Evolutionary conservation across 2,888 invertebrate genomes (phyloP).

Genomic region (Idaea dimidiata): DNA sequence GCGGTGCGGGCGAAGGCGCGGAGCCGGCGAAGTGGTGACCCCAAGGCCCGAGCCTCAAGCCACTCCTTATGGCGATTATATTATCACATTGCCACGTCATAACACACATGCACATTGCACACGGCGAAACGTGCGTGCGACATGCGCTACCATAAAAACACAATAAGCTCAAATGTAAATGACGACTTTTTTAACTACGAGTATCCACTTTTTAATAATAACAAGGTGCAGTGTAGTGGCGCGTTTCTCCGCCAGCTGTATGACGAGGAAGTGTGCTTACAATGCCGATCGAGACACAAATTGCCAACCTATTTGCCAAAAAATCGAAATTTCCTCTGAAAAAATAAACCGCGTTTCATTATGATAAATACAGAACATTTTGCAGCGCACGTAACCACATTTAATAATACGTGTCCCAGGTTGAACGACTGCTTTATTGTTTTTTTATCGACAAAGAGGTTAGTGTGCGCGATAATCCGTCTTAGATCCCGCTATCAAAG

Average conservation of each 20-base stretch:
- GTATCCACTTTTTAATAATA: conserved; percentile 64
- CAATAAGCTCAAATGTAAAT: conserved; percentile 59
- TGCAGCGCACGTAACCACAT: conserved; percentile 37
- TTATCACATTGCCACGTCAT: background rate
- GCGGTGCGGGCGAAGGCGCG: conserved; percentile 41
- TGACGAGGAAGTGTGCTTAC: conserved; percentile 62
- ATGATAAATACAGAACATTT: conserved; percentile 34
- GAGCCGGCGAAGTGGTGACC: conserved; percentile 24
- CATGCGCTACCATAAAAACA: conserved; percentile 55
- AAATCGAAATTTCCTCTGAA: conserved; percentile 48
- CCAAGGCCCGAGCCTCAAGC: background rate
- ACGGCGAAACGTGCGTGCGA: conserved; percentile 43
- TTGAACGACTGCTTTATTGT: conserved; percentile 63
- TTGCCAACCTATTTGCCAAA: conserved; percentile 60
- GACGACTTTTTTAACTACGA: conserved; percentile 41
- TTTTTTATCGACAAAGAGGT: conserved; percentile 46
- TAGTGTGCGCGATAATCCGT: conserved; percentile 41
- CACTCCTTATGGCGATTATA: background rate
- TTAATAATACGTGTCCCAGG: conserved; percentile 49
- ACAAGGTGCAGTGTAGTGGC: conserved; percentile 57
- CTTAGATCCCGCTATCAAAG: conserved; percentile 41
- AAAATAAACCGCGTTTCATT: conserved; percentile 32
- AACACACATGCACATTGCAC: conserved; percentile 35
- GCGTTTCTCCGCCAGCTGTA: conserved; percentile 70
- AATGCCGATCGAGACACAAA: conserved; percentile 50